These are phyloP conservation scores for Chloroceryle inda DNA, from an alignment of 2,797 vertebrate genomes.

Conservation along the genomic window DNA sequence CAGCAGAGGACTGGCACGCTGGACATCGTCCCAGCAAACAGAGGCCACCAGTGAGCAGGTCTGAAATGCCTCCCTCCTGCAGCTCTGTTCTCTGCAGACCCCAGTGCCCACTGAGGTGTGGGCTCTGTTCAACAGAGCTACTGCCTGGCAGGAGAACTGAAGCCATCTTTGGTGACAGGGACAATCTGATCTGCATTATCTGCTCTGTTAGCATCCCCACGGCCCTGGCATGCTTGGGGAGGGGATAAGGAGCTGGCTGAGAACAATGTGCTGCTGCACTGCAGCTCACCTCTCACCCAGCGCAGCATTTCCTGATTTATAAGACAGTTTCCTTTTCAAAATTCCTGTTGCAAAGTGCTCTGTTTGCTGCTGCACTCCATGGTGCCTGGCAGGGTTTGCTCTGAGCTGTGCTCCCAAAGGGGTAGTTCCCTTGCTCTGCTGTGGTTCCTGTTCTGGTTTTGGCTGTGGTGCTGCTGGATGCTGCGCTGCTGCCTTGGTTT, in stretches of 20 bases:
- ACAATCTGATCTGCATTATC: background rate
- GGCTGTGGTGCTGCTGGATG: background rate
- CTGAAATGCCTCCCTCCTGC: background rate
- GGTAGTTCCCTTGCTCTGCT: background rate
- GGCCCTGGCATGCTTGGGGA: background rate
- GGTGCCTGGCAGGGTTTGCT: background rate
- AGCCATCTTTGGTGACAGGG: background rate
- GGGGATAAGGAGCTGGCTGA: background rate
- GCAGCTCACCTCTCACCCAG: constrained; percentile 18
- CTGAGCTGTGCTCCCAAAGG: background rate
- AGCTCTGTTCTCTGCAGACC: background rate
- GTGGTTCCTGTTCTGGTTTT: background rate
- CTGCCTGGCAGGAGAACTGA: background rate
- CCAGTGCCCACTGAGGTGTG: background rate
- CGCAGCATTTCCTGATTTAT: background rate
- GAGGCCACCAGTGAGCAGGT: background rate
- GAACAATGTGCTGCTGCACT: background rate
- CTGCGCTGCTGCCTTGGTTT: background rate
- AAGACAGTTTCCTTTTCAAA: background rate
- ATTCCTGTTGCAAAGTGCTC: background rate
- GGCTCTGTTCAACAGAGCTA: background rate
- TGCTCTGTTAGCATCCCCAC: background rate
- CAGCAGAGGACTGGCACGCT: background rate
- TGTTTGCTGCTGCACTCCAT: background rate
- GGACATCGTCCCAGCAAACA: background rate